Percentiles rank a stretch among this genome's conserved stretches.
phyloP scores from a whole-genome alignment of 2,888 invertebrate genomes.

The Noctua fimbriata region DNA sequence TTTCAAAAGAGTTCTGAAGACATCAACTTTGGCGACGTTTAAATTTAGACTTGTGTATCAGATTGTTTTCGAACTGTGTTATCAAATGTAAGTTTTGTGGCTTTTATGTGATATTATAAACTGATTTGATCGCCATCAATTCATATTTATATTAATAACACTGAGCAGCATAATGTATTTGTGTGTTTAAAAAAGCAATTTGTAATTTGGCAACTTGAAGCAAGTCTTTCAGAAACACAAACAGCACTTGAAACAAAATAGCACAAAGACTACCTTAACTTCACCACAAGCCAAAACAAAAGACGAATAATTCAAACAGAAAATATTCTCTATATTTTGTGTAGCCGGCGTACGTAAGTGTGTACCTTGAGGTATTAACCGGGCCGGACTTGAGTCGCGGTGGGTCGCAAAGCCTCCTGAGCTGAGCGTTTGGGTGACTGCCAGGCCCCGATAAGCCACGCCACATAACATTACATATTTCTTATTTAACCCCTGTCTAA shows the following conservation, averaged over 20 bases:
- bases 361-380: constrained; percentile 73
- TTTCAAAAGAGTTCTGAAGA: constrained; percentile 72
- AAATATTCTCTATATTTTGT: constrained; percentile 41
- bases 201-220: constrained; percentile 2
- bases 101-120: constrained; percentile 31
- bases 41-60: constrained; percentile 68
- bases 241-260: background rate
- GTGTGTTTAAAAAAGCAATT: background rate
- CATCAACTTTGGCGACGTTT: constrained; percentile 71
- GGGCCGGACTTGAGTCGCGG: constrained; percentile 76
- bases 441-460: constrained; percentile 76
- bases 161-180: background rate
- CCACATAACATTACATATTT: constrained; percentile 76
- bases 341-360: constrained; percentile 44
- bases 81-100: constrained; percentile 55
- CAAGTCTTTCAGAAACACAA: constrained; percentile 1
- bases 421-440: constrained; percentile 77
- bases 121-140: constrained; percentile 13
- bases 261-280: background rate
- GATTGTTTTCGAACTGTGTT: constrained; percentile 61
- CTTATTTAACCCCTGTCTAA: constrained; percentile 71
- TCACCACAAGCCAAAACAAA: constrained; percentile 38
- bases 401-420: constrained; percentile 73
- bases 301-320: constrained; percentile 43
- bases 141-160: constrained; percentile 5